Conservation (phyloP, 2,113 vertebrate genomes). For the Pseudonaja textilis region DNA sequence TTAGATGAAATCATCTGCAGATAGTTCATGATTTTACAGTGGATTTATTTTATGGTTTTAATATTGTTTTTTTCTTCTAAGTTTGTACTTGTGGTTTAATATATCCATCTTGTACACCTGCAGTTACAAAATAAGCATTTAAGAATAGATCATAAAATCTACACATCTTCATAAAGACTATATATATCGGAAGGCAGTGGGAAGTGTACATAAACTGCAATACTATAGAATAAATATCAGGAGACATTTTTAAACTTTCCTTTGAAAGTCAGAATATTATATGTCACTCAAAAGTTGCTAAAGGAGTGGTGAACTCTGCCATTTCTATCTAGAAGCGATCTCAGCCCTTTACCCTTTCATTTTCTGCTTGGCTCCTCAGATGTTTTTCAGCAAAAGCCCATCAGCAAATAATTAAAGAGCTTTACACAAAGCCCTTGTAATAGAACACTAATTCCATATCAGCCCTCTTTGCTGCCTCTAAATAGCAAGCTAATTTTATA, state of each 20-base stretch:
- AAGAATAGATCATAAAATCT: not conserved
- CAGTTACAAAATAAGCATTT: not conserved
- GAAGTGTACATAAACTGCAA: not conserved
- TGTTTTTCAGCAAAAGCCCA: constrained; percentile 33
- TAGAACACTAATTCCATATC: not conserved
- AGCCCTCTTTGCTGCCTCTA: constrained; percentile 27
- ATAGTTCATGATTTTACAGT: not conserved
- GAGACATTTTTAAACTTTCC: not conserved
- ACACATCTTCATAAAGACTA: not conserved
- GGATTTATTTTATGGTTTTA: not conserved
- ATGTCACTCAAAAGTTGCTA: not conserved
- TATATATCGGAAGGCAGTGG: not conserved
- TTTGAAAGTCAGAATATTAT: not conserved
- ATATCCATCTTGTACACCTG: not conserved
- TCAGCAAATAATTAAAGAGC: constrained; percentile 49
- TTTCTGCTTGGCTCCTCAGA: constrained; percentile 12
- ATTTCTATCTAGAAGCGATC: constrained; percentile 4
- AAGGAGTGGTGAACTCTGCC: not conserved
- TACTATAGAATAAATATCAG: not conserved
- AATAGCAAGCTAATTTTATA: constrained; percentile 54
- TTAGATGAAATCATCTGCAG: not conserved
- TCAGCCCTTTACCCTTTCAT: constrained; percentile 29
- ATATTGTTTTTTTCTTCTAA: not conserved
- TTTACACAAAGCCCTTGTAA: constrained; percentile 33
- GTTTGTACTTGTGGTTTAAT: not conserved